Conservation (phyloP, 2,888 invertebrate genomes). For the Thelaira solivaga region DNA sequence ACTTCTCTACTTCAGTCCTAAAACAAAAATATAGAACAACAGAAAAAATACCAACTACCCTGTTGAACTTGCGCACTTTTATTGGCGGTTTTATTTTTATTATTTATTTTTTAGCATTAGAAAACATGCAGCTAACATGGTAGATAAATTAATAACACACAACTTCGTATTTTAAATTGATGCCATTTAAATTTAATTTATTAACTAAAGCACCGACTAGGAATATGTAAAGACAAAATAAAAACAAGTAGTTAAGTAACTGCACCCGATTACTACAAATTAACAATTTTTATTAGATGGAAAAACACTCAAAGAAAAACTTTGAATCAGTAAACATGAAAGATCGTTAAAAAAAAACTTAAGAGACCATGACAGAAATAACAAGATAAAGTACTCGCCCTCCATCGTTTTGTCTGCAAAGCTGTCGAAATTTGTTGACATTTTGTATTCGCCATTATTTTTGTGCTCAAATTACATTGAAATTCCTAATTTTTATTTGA, state of each 20-base stretch:
- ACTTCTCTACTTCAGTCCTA: neutral
- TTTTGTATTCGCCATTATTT: too few relatives aligned
- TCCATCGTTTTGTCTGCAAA: too few relatives aligned
- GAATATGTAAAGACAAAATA: constrained; percentile 12
- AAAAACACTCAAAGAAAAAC: constrained; percentile 31
- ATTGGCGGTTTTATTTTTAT: neutral
- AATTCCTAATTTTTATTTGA: too few relatives aligned
- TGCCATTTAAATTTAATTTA: constrained; percentile 61
- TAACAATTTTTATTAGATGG: constrained; percentile 20
- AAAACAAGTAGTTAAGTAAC: constrained; percentile 27
- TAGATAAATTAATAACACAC: constrained; percentile 52
- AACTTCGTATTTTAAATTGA: constrained; percentile 55
- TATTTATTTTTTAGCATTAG: constrained; percentile 10
- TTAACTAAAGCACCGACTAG: constrained; percentile 39
- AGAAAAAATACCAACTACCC: neutral
- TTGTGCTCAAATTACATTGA: too few relatives aligned
- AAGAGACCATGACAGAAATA: too few relatives aligned
- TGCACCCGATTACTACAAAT: constrained; percentile 54
- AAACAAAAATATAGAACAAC: neutral
- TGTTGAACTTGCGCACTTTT: constrained; percentile 34
- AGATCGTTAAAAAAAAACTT: too few relatives aligned
- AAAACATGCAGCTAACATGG: constrained; percentile 41
- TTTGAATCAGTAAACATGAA: too few relatives aligned
- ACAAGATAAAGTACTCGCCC: too few relatives aligned
- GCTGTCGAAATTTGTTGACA: too few relatives aligned